phyloP scores from a whole-genome alignment of 2,888 invertebrate species.

The Apotomis capreana region DNA sequence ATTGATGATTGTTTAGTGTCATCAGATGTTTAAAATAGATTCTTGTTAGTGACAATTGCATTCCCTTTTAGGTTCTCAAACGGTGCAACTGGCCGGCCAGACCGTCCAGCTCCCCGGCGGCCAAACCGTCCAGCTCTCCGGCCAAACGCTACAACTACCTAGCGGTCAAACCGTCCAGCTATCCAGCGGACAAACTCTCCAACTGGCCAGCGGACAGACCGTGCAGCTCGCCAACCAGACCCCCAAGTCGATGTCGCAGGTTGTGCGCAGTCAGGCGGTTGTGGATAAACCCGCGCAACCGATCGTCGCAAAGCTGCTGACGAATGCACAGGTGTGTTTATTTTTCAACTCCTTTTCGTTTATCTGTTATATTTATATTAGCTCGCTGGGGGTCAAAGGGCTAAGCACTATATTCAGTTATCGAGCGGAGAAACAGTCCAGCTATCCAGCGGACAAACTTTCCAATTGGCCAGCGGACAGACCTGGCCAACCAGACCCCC shows the following conservation, averaged over 20 bases:
- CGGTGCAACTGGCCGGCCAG: constrained; percentile 58
- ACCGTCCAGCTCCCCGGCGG: constrained; percentile 72
- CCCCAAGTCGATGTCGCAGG: constrained; percentile 65
- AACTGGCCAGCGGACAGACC: constrained; percentile 67
- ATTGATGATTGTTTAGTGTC: no score
- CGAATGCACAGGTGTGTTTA: constrained; percentile 85
- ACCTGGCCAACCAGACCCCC: constrained; percentile 66
- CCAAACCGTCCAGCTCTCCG: constrained; percentile 75
- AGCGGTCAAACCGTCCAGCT: constrained; percentile 70
- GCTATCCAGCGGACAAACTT: constrained; percentile 67
- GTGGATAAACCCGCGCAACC: constrained; percentile 78
- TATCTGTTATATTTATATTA: constrained; percentile 44
- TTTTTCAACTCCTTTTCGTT: no score
- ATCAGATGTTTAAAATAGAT: no score
- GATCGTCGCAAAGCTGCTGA: constrained; percentile 88
- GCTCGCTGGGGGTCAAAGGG: constrained; percentile 65
- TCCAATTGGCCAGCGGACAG: constrained; percentile 69
- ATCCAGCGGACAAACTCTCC: constrained; percentile 68
- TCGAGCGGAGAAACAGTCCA: constrained; percentile 69
- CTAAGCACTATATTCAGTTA: constrained; percentile 68
- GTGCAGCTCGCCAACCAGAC: constrained; percentile 71
- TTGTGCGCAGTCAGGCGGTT: constrained; percentile 66
- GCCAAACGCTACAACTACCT: constrained; percentile 74
- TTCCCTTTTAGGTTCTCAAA: constrained; percentile 44
- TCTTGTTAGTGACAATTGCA: no score